Evolutionary conservation across 2,888 invertebrate species (phyloP).

Genomic region (Euplagia quadripunctaria): DNA sequence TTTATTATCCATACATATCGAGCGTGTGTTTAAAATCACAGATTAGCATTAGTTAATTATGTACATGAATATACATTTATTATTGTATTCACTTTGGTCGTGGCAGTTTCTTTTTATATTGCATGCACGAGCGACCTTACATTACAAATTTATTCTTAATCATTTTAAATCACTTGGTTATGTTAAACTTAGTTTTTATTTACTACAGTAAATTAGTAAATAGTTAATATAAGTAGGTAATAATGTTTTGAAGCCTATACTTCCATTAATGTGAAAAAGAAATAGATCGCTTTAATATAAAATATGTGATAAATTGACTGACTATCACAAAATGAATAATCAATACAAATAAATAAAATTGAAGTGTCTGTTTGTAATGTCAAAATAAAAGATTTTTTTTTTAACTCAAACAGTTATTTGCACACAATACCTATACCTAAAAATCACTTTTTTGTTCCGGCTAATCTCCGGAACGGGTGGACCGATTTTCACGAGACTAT

Average conservation of each 20-base stretch:
- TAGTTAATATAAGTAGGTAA: too few relatives aligned
- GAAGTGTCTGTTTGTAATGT: too few relatives aligned
- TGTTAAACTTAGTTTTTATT: not conserved
- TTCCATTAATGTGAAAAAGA: too few relatives aligned
- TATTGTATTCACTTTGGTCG: not conserved
- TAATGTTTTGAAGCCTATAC: too few relatives aligned
- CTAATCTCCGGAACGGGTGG: too few relatives aligned
- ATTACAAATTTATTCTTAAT: not conserved
- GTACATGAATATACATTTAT: constrained; percentile 13
- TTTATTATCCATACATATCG: constrained; percentile 12
- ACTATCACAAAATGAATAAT: not conserved
- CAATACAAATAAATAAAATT: not conserved
- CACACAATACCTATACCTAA: too few relatives aligned
- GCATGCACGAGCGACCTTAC: constrained; percentile 3
- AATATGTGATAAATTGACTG: not conserved
- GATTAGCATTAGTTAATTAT: constrained; percentile 12
- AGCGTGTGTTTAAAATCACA: not conserved
- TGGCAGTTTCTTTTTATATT: not conserved
- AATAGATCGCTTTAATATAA: not conserved
- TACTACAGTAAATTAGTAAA: too few relatives aligned
- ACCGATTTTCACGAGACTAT: too few relatives aligned
- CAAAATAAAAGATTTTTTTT: too few relatives aligned
- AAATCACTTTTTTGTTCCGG: too few relatives aligned
- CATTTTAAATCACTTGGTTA: not conserved
- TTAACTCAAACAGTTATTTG: too few relatives aligned